Percentiles rank a stretch among this genome's conserved stretches.
phyloP scores from a whole-genome alignment of 2,888 invertebrate species.

The Tanypteryx hageni region DNA sequence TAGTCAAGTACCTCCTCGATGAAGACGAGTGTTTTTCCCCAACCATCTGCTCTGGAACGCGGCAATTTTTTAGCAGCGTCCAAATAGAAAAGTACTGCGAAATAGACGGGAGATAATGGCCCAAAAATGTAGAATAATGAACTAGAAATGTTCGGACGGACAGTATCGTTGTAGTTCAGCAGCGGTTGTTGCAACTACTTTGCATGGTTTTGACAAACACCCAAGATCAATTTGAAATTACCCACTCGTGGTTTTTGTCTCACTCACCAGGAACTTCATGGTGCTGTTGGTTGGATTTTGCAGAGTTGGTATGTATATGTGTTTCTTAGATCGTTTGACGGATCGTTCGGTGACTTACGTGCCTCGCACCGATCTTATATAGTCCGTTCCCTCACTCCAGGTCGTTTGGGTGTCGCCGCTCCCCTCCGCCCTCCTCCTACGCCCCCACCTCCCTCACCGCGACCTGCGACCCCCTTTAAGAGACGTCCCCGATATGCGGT shows the following conservation, averaged over 20 bases:
- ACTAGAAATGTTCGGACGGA: too few species aligned
- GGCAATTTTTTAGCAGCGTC: too few species aligned
- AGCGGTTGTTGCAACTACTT: neutral
- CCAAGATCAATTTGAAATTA: neutral
- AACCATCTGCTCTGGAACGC: too few species aligned
- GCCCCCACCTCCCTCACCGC: neutral
- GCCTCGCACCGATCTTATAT: slow-evolving; percentile 30
- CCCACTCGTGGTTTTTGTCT: neutral
- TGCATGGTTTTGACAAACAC: neutral
- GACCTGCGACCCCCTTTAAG: slow-evolving; percentile 16
- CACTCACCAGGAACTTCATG: slow-evolving; percentile 63
- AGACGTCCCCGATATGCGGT: neutral
- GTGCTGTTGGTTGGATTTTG: slow-evolving; percentile 39
- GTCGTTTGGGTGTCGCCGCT: neutral
- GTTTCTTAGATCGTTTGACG: slow-evolving; percentile 40
- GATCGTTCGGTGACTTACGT: slow-evolving; percentile 49
- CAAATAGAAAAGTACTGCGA: too few species aligned
- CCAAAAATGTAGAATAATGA: too few species aligned
- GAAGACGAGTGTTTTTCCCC: too few species aligned
- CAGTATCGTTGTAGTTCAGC: neutral
- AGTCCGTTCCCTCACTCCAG: slow-evolving; percentile 3
- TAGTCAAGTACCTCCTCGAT: too few species aligned
- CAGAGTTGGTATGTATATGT: slow-evolving; percentile 1
- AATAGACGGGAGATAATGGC: too few species aligned
- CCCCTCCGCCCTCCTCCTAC: neutral